Evolutionary conservation across 2,888 invertebrate genomes (phyloP).

Genomic region (Acanthosepion lycidas): DNA sequence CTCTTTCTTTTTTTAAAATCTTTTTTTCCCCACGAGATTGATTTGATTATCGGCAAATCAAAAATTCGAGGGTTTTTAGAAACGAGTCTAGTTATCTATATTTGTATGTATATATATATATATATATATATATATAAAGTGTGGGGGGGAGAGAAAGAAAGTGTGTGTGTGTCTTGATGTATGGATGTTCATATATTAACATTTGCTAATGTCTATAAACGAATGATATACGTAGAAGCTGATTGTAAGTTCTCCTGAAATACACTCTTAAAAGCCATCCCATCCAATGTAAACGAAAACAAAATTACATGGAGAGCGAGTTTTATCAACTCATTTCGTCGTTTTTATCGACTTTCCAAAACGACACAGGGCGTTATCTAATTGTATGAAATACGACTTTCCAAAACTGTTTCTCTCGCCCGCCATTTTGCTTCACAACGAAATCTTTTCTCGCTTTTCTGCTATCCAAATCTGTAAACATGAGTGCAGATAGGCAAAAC

Average conservation of each 20-base stretch:
- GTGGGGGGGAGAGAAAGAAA: no score
- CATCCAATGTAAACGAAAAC: neutral
- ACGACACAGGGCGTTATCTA: constrained; percentile 5
- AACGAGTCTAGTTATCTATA: no score
- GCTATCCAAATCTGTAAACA: neutral
- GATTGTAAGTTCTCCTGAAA: no score
- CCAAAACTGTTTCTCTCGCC: neutral
- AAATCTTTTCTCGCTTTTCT: neutral
- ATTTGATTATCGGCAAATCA: no score
- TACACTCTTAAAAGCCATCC: neutral
- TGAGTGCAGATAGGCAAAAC: neutral
- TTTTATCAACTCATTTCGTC: neutral
- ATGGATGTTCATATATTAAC: no score
- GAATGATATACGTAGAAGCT: neutral
- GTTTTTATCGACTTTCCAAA: neutral
- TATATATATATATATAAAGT: no score
- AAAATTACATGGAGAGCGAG: neutral
- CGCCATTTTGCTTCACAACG: neutral
- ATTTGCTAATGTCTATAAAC: neutral
- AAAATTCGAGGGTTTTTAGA: no score
- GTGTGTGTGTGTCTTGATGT: no score
- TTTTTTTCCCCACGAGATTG: no score
- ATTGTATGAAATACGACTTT: neutral
- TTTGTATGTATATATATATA: no score
- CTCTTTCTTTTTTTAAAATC: no score